Conservation (phyloP, 2,888 invertebrate genomes). For the Caenorhabditis sp. region DNA sequence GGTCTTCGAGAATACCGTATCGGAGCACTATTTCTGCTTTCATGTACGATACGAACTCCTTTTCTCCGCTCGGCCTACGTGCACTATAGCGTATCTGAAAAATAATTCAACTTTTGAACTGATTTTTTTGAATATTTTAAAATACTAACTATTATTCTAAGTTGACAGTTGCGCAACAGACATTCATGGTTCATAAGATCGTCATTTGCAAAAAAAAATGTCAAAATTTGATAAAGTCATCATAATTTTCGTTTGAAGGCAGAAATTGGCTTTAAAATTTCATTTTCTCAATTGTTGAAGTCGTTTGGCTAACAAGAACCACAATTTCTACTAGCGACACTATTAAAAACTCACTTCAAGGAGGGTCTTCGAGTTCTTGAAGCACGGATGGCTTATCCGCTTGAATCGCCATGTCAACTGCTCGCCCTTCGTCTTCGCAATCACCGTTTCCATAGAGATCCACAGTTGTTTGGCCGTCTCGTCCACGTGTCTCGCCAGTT, state of each 20-base stretch:
- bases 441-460: constrained; percentile 30
- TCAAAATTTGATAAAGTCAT: no score
- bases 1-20: constrained; percentile 32
- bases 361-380: constrained; percentile 23
- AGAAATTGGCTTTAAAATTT: no score
- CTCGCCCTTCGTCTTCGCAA: constrained; percentile 15
- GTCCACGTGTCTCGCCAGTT: constrained; percentile 27
- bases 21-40: constrained; percentile 40
- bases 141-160: no score
- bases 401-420: constrained; percentile 32
- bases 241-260: no score
- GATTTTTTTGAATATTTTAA: no score
- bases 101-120: neutral
- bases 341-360: constrained; percentile 28
- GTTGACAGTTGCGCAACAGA: no score
- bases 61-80: constrained; percentile 29
- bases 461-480: constrained; percentile 21
- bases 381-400: constrained; percentile 35
- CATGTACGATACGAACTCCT: constrained; percentile 39
- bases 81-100: constrained; percentile 23
- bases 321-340: neutral
- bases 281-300: no score
- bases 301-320: neutral
- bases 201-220: no score
- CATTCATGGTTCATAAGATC: no score